Conservation (phyloP, 2,888 invertebrate species). For the Diploptera punctata region DNA sequence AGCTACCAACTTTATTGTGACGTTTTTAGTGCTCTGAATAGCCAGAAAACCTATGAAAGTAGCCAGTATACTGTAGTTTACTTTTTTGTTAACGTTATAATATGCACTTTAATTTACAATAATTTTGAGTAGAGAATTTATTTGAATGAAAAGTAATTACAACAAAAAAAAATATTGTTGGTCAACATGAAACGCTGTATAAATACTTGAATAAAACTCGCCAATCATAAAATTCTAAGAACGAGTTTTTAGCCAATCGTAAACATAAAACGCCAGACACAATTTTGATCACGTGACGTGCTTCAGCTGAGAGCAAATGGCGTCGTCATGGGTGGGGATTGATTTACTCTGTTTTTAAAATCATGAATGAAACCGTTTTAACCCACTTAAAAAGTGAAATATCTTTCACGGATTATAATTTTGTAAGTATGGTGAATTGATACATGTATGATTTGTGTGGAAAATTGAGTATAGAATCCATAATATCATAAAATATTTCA, state of each 20-base stretch:
- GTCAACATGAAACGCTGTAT: neutral
- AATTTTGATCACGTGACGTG: constrained; percentile 49
- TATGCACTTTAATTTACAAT: too few relatives aligned
- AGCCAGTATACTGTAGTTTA: too few relatives aligned
- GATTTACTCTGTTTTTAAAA: constrained; percentile 55
- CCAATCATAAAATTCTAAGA: neutral
- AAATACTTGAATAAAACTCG: neutral
- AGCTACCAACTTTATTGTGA: too few relatives aligned
- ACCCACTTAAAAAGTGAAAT: constrained; percentile 31
- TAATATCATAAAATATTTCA: constrained; percentile 1
- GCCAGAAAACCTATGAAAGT: too few relatives aligned
- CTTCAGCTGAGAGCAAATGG: constrained; percentile 58
- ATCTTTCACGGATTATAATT: constrained; percentile 26
- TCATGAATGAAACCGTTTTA: constrained; percentile 56
- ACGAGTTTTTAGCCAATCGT: constrained; percentile 27
- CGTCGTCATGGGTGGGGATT: constrained; percentile 57
- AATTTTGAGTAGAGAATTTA: too few relatives aligned
- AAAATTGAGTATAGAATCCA: neutral
- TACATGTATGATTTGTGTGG: neutral
- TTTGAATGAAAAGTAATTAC: too few relatives aligned
- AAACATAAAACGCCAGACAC: constrained; percentile 66
- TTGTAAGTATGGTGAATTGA: constrained; percentile 18
- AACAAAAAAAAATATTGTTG: neutral
- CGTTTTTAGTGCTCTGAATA: too few relatives aligned
- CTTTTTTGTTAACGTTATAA: too few relatives aligned